Conservation (phyloP, 2,113 vertebrate species). For the Labrus mixtus region DNA sequence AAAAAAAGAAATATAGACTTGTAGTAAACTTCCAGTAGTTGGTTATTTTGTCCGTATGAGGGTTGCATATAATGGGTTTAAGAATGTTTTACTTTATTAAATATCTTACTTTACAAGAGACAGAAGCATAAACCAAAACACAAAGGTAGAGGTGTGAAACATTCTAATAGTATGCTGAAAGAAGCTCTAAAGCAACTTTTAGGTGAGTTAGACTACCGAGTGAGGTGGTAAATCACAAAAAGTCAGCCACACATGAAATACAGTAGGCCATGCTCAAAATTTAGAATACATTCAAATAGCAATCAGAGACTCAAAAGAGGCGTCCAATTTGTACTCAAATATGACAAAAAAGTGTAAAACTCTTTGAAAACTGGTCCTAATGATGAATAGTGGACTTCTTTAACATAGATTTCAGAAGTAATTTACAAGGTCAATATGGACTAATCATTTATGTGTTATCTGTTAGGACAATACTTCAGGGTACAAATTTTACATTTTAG, state of each 20-base stretch:
- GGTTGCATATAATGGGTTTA: not conserved
- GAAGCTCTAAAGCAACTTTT: too few species aligned
- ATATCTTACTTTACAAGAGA: too few species aligned
- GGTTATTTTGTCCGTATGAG: not conserved
- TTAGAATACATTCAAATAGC: conserved; percentile 6
- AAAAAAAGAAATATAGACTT: not conserved
- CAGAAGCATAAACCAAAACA: too few species aligned
- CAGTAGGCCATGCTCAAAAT: conserved; percentile 11
- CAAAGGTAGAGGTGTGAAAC: too few species aligned
- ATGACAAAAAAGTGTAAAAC: not conserved
- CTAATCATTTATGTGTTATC: not conserved
- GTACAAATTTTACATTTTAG: not conserved
- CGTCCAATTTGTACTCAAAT: not conserved
- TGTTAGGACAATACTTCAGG: not conserved
- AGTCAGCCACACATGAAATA: conserved; percentile 28
- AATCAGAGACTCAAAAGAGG: not conserved
- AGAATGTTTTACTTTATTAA: not conserved
- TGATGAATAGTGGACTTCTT: too few species aligned
- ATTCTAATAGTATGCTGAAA: too few species aligned
- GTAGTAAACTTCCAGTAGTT: not conserved
- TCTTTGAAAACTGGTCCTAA: not conserved
- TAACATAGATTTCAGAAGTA: too few species aligned
- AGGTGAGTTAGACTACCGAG: not conserved
- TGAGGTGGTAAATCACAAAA: not conserved
- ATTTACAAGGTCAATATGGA: not conserved